Conservation (phyloP, 2,113 vertebrate genomes). For the Dipodomys ordii region DNA sequence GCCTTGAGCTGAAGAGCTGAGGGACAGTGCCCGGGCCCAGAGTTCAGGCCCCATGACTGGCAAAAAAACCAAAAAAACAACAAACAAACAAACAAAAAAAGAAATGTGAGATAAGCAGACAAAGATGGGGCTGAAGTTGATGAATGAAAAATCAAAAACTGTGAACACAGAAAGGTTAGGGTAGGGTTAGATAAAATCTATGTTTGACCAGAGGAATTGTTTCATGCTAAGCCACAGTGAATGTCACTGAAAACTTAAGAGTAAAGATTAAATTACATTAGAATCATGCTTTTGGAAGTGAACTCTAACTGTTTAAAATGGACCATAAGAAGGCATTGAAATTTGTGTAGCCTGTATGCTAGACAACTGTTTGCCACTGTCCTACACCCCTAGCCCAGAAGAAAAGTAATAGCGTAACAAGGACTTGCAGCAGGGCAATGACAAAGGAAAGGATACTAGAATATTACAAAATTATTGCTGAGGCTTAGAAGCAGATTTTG, state of each 20-base stretch:
- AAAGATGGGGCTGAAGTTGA: background rate
- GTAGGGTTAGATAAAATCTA: background rate
- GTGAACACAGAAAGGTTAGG: background rate
- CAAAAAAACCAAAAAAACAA: too few species aligned
- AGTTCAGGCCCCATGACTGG: too few species aligned
- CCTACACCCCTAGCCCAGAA: background rate
- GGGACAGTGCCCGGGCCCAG: too few species aligned
- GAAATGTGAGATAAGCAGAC: background rate
- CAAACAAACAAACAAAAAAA: background rate
- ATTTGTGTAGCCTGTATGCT: background rate
- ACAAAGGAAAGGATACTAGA: background rate
- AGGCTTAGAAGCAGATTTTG: background rate
- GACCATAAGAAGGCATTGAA: background rate
- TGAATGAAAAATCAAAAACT: background rate
- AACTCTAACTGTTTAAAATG: background rate
- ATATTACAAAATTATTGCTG: background rate
- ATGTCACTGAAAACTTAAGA: background rate
- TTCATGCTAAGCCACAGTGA: background rate
- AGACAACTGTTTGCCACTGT: background rate
- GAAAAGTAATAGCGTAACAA: background rate
- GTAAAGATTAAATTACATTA: background rate
- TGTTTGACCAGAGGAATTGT: background rate
- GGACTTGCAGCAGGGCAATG: background rate
- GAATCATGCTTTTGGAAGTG: background rate
- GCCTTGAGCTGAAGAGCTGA: too few species aligned